Evolutionary conservation across 2,888 invertebrate genomes (phyloP).

Genomic region (Tachina grossa): DNA sequence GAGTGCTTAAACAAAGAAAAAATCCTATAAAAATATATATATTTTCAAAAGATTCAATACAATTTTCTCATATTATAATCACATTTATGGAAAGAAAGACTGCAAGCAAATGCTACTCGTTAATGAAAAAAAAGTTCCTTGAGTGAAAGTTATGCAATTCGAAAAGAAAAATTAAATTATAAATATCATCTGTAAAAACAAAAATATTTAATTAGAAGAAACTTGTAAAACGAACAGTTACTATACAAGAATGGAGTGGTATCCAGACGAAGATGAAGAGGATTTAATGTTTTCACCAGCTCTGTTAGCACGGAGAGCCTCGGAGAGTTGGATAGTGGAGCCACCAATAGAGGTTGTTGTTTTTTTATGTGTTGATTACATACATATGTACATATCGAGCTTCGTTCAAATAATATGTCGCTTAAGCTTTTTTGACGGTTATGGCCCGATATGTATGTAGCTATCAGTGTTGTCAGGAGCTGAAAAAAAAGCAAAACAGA

Average conservation of each 20-base stretch:
- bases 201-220: not conserved
- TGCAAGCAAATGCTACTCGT: conserved; percentile 8
- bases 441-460: no score
- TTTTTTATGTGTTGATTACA: conserved; percentile 42
- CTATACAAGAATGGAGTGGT: conserved; percentile 87
- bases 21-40: not conserved
- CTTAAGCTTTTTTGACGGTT: no score
- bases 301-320: conserved; percentile 92
- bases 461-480: no score
- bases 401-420: no score
- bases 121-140: not conserved
- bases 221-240: not conserved
- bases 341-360: conserved; percentile 90
- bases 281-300: conserved; percentile 94
- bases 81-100: conserved; percentile 1
- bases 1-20: conserved; percentile 8
- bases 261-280: conserved; percentile 92
- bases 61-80: not conserved
- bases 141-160: conserved; percentile 37
- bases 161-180: conserved; percentile 4
- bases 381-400: no score
- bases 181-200: conserved; percentile 12
- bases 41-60: not conserved
- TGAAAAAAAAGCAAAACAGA: no score
- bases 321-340: conserved; percentile 95